Percentiles rank a stretch among this genome's conserved stretches.
These are phyloP conservation scores for Acomys russatus DNA, from an alignment of 2,797 vertebrate genomes.

Conservation along the genomic window DNA sequence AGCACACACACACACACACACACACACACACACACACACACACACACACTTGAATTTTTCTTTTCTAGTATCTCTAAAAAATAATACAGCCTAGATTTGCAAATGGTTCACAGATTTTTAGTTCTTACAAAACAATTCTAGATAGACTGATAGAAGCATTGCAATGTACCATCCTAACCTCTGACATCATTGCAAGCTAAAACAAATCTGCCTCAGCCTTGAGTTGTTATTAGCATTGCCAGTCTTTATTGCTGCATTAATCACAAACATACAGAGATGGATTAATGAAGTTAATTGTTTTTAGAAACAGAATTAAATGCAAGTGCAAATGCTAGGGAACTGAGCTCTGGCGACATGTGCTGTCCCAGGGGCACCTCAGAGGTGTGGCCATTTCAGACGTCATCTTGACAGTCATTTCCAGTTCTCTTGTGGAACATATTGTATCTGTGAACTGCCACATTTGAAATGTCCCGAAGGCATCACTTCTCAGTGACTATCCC, in stretches of 20 bases:
- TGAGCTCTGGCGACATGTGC: rapidly evolving
- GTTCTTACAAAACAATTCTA: not conserved
- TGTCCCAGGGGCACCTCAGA: rapidly evolving
- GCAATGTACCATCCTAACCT: not conserved
- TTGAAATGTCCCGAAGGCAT: not conserved
- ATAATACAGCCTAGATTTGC: not conserved
- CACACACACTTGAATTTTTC: not conserved
- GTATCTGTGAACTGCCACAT: not conserved
- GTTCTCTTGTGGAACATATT: not conserved
- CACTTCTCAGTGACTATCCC: not conserved
- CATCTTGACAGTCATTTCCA: not conserved
- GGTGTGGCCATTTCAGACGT: not conserved
- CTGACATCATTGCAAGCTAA: conserved; percentile 2
- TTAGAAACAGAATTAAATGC: conserved; percentile 46
- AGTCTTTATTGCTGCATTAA: conserved; percentile 60
- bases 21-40: not conserved
- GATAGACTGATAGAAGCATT: not conserved
- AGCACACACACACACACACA: not conserved
- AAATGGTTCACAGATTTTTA: conserved; percentile 36
- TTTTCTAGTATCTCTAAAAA: not conserved
- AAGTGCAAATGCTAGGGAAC: not conserved
- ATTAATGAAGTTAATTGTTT: conserved; percentile 68
- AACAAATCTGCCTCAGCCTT: not conserved
- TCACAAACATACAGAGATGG: conserved; percentile 48
- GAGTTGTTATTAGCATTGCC: conserved; percentile 59